These are phyloP conservation scores for Drosophila incognita DNA, from an alignment of 2,888 invertebrate species.

Conservation along the genomic window DNA sequence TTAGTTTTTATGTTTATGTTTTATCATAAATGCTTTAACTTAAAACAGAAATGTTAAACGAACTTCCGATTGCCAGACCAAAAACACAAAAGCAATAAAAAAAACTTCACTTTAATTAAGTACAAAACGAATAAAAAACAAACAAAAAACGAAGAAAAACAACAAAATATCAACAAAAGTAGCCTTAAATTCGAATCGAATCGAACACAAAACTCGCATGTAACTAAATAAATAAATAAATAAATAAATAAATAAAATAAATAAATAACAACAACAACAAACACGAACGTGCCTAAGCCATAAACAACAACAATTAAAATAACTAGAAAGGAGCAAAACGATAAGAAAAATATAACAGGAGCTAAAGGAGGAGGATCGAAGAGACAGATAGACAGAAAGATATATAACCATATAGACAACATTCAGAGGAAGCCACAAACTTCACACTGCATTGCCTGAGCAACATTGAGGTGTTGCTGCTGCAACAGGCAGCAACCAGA, in stretches of 20 bases:
- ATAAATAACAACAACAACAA: constrained; percentile 17
- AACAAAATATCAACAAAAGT: constrained; percentile 21
- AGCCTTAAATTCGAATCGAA: constrained; percentile 35
- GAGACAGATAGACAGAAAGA: background rate
- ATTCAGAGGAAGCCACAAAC: background rate
- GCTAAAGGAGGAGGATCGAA: background rate
- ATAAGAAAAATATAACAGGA: background rate
- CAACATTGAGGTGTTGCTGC: constrained; percentile 55
- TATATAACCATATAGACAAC: constrained; percentile 5
- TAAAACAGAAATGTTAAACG: constrained; percentile 2
- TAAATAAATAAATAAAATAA: constrained; percentile 3
- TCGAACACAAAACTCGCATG: constrained; percentile 51
- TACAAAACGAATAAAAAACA: background rate
- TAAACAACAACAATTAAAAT: constrained; percentile 25
- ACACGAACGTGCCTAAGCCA: constrained; percentile 73
- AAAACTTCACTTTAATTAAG: constrained; percentile 11
- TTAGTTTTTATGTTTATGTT: background rate
- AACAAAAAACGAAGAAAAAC: background rate
- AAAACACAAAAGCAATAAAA: constrained; percentile 23
- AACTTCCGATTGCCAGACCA: constrained; percentile 41
- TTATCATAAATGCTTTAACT: constrained; percentile 1
- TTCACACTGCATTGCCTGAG: constrained; percentile 49
- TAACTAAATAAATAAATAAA: background rate
- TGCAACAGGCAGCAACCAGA: constrained; percentile 24
- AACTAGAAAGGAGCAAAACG: constrained; percentile 4